Evolutionary conservation across 2,797 vertebrate genomes (phyloP), one percentile per base, ranked within the genome.

Genomic region (Argyrosomus regius): DNA sequence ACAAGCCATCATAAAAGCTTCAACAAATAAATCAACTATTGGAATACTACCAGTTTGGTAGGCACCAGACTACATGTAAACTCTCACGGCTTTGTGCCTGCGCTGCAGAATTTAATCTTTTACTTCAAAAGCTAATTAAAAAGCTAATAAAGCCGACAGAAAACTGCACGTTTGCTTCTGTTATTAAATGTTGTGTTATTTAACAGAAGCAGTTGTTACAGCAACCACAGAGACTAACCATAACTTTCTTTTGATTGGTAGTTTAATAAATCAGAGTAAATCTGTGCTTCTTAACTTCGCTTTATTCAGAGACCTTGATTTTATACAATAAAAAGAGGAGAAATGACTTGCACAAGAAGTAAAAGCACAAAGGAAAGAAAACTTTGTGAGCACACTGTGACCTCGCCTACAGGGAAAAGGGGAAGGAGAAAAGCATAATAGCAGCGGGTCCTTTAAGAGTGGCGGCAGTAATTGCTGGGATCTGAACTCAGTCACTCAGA

Each of bases 381-480:
- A 94, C 87, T 88, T 82, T 77, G 69, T 1, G 77, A 91, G 82
- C 87, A 85, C 87, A 81, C 93, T 86, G 91, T 93, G 93, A 94
- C 91, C 92, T 95, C 90, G 91, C 91, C 92, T 91, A 87, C 89
- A 92, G 91, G 83, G 89, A 89, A 87, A 87, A 92, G 80, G 84
- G 87, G 85, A 89, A 91, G 84, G 86, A 89, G 89, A 82, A 86
- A 92, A 89, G 88, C 87, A 93, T 90, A 95, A 94, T 90, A 92
- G 94, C 91, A 87, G 91, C 92, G 96, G 96, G 96, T 95, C 94
- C 97, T 98, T 98, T 98, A 97, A 98, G 97, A 96, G 95, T 93
- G 92, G 94, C 94, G 89, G 96, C 96, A 96, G 96, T 97, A 97
- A 97, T 97, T 97, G 97, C 96, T 96, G 95, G 96, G 96, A 97